These are phyloP conservation scores for Rousettus madagascariensis DNA, from an alignment of 2,797 vertebrate genomes.

Conservation along the genomic window DNA sequence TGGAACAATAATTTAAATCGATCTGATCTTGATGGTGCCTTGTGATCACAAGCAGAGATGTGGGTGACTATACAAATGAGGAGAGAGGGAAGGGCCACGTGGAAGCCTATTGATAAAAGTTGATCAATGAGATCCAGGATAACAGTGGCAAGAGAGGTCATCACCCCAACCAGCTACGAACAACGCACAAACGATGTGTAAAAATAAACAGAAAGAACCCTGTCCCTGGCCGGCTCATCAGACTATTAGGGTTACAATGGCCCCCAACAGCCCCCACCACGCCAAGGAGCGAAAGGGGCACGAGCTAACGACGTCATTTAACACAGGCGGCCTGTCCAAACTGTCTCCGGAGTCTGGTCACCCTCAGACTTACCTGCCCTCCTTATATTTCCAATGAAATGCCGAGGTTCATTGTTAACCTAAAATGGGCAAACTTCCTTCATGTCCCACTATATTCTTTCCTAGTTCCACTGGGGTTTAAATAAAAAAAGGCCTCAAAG, in stretches of 20 bases:
- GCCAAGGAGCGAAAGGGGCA: background rate
- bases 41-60: background rate
- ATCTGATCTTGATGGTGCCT: background rate
- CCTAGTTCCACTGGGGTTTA: background rate
- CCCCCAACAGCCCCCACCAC: background rate
- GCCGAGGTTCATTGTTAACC: background rate
- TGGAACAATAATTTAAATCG: background rate
- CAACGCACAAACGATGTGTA: rapidly evolving
- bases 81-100: rapidly evolving
- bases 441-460: background rate
- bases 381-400: background rate
- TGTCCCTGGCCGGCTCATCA: background rate
- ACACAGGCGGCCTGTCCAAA: background rate
- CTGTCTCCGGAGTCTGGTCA: background rate
- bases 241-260: background rate
- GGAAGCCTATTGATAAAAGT: background rate
- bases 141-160: background rate
- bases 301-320: background rate
- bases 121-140: background rate
- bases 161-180: background rate
- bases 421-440: background rate
- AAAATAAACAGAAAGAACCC: background rate
- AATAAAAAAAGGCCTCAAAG: background rate
- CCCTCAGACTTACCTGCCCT: background rate
- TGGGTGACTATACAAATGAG: background rate